A percentile compares a stretch with the other conserved stretches of the same genome.
phyloP scores from a whole-genome alignment of 2,797 vertebrate genomes.

The Ambastaia sidthimunki region DNA sequence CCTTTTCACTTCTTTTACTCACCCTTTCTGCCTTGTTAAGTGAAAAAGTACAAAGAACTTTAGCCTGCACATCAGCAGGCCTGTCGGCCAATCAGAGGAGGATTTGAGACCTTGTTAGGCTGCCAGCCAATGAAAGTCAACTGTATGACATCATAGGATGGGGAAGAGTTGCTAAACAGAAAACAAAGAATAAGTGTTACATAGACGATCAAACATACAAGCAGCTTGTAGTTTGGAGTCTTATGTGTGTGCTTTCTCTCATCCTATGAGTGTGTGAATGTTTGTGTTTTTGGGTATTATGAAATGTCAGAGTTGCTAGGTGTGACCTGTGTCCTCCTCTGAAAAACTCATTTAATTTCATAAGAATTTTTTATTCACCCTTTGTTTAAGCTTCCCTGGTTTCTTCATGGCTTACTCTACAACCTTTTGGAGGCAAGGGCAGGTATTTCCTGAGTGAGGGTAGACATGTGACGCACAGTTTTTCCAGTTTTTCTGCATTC shows the following conservation, averaged over 20 bases:
- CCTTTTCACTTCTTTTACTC: constrained; percentile 7
- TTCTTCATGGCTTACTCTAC: constrained; percentile 67
- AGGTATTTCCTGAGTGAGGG: constrained; percentile 68
- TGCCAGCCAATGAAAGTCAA: constrained; percentile 70
- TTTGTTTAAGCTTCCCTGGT: constrained; percentile 61
- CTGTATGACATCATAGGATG: constrained; percentile 69
- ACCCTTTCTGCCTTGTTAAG: constrained; percentile 57
- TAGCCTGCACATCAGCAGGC: constrained; percentile 60
- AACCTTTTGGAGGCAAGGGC: constrained; percentile 69
- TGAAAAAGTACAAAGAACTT: constrained; percentile 68
- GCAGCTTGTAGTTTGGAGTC: not conserved
- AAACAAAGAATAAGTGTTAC: constrained; percentile 78
- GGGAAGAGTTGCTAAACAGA: constrained; percentile 70
- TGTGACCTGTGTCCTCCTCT: constrained; percentile 55
- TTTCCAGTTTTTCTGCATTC: constrained; percentile 31
- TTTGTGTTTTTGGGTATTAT: constrained; percentile 38
- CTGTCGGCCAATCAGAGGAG: constrained; percentile 53
- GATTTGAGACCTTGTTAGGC: constrained; percentile 42
- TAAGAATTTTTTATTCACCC: constrained; percentile 47
- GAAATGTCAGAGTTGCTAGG: constrained; percentile 43
- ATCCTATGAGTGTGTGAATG: constrained; percentile 27
- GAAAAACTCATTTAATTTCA: constrained; percentile 50
- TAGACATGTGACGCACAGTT: constrained; percentile 12
- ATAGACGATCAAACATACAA: constrained; percentile 67
- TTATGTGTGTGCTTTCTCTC: constrained; percentile 14